These are phyloP conservation scores for Oreotrochilus melanogaster DNA, from an alignment of 2,113 vertebrate genomes.

Conservation along the genomic window DNA sequence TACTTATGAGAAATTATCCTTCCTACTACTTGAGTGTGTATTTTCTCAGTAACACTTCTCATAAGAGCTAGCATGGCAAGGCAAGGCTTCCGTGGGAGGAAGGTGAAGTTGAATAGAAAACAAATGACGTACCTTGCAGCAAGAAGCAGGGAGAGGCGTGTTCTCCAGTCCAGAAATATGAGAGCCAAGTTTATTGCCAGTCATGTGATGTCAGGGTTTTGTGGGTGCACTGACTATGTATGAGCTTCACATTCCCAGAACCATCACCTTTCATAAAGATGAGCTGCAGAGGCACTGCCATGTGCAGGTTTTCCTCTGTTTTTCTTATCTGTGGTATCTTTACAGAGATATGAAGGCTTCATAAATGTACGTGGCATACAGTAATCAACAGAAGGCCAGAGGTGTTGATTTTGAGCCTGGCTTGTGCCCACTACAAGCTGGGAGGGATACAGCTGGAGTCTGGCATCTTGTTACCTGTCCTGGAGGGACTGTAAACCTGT, in stretches of 20 bases:
- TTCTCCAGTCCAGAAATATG: constrained; percentile 12
- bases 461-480: background rate
- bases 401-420: background rate
- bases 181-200: constrained; percentile 9
- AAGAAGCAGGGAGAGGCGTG: constrained; percentile 26
- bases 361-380: background rate
- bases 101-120: constrained; percentile 63
- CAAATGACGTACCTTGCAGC: constrained; percentile 13
- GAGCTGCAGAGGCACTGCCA: background rate
- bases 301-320: background rate
- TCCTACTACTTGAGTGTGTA: background rate
- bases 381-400: background rate
- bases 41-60: constrained; percentile 5
- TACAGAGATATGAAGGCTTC: background rate
- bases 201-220: constrained; percentile 45
- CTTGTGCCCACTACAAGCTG: background rate
- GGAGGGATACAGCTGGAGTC: background rate
- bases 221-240: constrained; percentile 30
- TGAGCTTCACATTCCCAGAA: constrained; percentile 39
- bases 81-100: constrained; percentile 46
- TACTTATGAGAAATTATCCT: constrained; percentile 44
- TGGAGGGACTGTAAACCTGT: background rate
- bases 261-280: background rate
- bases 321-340: background rate
- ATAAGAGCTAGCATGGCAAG: background rate